Evolutionary conservation across 2,797 vertebrate genomes (phyloP).

Genomic region (Brachyrhaphis roseni): DNA sequence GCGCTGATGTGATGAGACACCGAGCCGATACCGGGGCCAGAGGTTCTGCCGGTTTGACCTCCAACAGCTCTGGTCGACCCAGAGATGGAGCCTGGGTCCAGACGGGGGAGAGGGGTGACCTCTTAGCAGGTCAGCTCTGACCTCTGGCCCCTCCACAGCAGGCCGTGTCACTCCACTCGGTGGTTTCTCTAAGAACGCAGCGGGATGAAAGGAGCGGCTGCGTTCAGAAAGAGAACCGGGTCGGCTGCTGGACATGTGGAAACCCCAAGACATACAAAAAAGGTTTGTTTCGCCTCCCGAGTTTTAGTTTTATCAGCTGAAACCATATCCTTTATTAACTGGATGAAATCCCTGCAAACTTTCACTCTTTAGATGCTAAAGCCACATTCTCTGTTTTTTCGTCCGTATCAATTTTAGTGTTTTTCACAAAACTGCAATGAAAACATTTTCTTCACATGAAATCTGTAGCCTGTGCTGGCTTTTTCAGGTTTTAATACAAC

Average conservation of each 20-base stretch:
- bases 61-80: conserved; percentile 41
- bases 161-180: conserved; percentile 67
- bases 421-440: too few species aligned
- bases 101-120: conserved; percentile 69
- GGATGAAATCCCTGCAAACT: conserved; percentile 11
- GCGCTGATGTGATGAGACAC: conserved; percentile 79
- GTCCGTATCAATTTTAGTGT: too few species aligned
- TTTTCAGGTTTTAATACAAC: too few species aligned
- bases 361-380: conserved; percentile 5
- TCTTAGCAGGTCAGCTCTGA: conserved; percentile 75
- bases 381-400: neutral
- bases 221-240: conserved; percentile 6
- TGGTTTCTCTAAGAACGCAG: conserved; percentile 73
- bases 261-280: conserved; percentile 27
- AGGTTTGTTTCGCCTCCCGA: conserved; percentile 52
- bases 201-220: conserved; percentile 74
- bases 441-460: too few species aligned
- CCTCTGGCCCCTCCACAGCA: conserved; percentile 73
- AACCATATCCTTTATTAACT: conserved; percentile 39
- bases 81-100: conserved; percentile 43
- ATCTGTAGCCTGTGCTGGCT: too few species aligned
- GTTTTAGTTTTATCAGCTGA: conserved; percentile 47
- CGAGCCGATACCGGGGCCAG: conserved; percentile 74
- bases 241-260: conserved; percentile 51
- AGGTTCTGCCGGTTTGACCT: conserved; percentile 79